These are phyloP conservation scores for Chelmon rostratus DNA, from an alignment of 2,797 vertebrate genomes.

Conservation along the genomic window DNA sequence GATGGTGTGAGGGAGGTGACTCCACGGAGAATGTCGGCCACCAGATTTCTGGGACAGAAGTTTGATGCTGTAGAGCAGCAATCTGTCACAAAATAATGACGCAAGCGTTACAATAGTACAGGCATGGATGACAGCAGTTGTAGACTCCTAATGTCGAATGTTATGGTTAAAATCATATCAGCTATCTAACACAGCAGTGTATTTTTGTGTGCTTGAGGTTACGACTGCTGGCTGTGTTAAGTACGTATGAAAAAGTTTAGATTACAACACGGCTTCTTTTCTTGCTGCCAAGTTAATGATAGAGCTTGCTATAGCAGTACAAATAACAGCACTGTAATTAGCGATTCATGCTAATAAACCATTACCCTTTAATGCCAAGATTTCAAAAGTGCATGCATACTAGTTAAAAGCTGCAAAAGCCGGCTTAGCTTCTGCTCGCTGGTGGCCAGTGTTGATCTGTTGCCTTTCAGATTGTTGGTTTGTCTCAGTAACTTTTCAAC, in stretches of 20 bases:
- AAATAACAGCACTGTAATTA: neutral
- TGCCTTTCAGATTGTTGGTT: neutral
- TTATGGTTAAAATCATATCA: neutral
- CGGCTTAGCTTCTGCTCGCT: neutral
- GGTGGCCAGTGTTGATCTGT: neutral
- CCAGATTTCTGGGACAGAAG: slow-evolving; percentile 56
- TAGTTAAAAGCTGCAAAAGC: neutral
- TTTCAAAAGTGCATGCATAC: neutral
- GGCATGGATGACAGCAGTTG: neutral
- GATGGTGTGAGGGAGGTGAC: slow-evolving; percentile 59
- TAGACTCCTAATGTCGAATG: neutral
- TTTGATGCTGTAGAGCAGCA: slow-evolving; percentile 31
- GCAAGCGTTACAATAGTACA: neutral
- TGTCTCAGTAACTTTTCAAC: neutral
- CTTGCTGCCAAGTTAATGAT: neutral
- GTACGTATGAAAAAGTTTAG: neutral
- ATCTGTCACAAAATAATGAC: slow-evolving; percentile 34
- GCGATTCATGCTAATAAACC: neutral
- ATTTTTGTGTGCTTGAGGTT: neutral
- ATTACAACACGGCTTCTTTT: neutral
- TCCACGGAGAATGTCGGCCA: slow-evolving; percentile 40
- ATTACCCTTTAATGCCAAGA: neutral
- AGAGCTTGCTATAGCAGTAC: neutral
- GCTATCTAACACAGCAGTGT: neutral
- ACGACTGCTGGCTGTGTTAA: neutral